Percentiles rank a stretch among this genome's conserved stretches.
These are phyloP conservation scores for Hesperophylax magnus DNA, from an alignment of 1,140 invertebrate genomes.

Conservation along the genomic window DNA sequence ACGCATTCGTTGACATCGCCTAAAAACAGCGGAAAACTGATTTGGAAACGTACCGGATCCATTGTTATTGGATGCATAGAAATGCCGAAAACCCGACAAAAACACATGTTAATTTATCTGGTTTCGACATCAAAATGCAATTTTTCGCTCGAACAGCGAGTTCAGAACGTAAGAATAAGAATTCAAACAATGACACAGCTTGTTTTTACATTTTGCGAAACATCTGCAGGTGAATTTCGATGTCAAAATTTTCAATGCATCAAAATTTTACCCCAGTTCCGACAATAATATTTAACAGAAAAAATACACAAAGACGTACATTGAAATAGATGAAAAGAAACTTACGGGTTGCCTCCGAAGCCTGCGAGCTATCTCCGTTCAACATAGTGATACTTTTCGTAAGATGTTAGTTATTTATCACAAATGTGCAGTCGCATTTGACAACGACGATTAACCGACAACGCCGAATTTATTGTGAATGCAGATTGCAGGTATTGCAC, in stretches of 20 bases:
- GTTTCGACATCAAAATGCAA: not conserved
- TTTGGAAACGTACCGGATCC: not conserved
- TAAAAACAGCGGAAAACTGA: not conserved
- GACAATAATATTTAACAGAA: slow-evolving; percentile 29
- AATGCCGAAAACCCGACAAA: slow-evolving; percentile 1
- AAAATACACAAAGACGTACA: not conserved
- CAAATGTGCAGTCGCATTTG: slow-evolving; percentile 49
- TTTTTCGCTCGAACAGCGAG: not conserved
- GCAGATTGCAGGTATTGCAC: slow-evolving; percentile 41
- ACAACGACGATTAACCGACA: slow-evolving; percentile 40
- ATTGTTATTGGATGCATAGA: slow-evolving; percentile 4
- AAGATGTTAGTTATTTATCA: slow-evolving; percentile 47
- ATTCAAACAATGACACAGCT: slow-evolving; percentile 15
- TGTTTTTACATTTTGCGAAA: slow-evolving; percentile 17
- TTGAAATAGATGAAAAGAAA: not conserved
- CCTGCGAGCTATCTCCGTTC: slow-evolving; percentile 56
- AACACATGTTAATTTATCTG: slow-evolving; percentile 4
- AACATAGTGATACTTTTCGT: slow-evolving; percentile 38
- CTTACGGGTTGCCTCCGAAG: slow-evolving; percentile 53
- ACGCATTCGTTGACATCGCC: not conserved
- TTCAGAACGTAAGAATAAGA: not conserved
- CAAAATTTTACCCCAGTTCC: slow-evolving; percentile 18
- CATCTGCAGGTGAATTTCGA: slow-evolving; percentile 28
- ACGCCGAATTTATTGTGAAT: slow-evolving; percentile 44
- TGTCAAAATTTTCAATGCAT: slow-evolving; percentile 43